Evolutionary conservation across 2,888 invertebrate species (phyloP), one percentile per base, ranked within the genome.

Genomic region (Hofmannophila pseudospretella): DNA sequence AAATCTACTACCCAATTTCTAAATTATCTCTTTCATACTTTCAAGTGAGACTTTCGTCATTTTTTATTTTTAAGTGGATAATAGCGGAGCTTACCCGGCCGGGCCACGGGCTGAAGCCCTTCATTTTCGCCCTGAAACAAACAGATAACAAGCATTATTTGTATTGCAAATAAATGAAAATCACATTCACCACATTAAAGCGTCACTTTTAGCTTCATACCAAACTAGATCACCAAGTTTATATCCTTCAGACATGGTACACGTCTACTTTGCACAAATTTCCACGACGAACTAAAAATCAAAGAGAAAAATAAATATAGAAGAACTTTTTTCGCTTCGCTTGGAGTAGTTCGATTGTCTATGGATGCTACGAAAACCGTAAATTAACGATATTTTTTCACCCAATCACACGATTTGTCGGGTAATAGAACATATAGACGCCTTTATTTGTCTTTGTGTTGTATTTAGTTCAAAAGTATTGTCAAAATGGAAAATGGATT

Each of bases 101-200:
- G 47, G 98, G 97, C 98, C 98, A 98, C 49, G 96, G 95, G 54
- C 96, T 94, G 88, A 96, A 97, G 58, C 96, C 96, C 89, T 96
- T 97, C 96, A 98, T 96, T 91, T 97, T 97, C 41, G 97, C 97
- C 97, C 97, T 98, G 90, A 67, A 86, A 86, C 84, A 85, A 85
- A 67, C 41, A 60, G 49, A 54, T 42, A 22, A 36, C 34, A 47
- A 34, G 14, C 34, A 40, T 63, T 61, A 58, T 29, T 42, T 33
- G 32, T 43, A 45, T 35, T 31, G 13, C 1, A 45, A 42, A 36
- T 12, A 13, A 25, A 35, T 36, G 55, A 91, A 90, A 54, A 61
- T 59, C 69, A 71, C 64, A 64, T 64, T 55, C 50, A 46, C 38
- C 49, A 44, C 34, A 37, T 36, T 39, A 47, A 51, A 49, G 39